Evolutionary conservation across 2,797 vertebrate species (phyloP).

Genomic region (Scolopax bukidnonensis): DNA sequence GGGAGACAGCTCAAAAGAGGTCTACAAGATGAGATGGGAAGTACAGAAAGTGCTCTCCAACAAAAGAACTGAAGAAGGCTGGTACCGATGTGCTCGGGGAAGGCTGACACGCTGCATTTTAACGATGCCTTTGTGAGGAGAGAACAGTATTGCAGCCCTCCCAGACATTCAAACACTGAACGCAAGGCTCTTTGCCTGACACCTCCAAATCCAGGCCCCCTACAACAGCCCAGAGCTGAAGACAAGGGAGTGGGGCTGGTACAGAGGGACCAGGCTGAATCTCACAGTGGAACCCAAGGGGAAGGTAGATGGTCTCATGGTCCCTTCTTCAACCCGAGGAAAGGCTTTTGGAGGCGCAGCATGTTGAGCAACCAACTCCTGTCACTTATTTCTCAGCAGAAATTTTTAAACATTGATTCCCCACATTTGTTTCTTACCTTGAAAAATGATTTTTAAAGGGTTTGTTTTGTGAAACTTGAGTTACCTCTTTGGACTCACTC

Average conservation of each 20-base stretch:
- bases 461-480: not conserved
- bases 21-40: not conserved
- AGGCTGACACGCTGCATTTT: not conserved
- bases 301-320: not conserved
- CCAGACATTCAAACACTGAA: not conserved
- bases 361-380: not conserved
- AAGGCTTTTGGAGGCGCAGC: not conserved
- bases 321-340: not conserved
- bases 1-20: not conserved
- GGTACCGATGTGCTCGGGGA: fast-evolving
- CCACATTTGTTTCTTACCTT: not conserved
- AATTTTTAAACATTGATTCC: not conserved
- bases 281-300: not conserved
- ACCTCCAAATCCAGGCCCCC: not conserved
- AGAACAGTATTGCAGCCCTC: not conserved
- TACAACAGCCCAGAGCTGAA: fast-evolving
- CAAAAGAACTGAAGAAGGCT: not conserved
- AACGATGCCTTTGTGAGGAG: not conserved
- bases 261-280: not conserved
- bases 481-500: not conserved
- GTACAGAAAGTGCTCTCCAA: not conserved
- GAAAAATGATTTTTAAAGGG: not conserved
- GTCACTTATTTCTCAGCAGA: not conserved
- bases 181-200: not conserved
- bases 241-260: no score